phyloP scores from a whole-genome alignment of 2,888 invertebrate genomes.

The Halictus quadricinctus region DNA sequence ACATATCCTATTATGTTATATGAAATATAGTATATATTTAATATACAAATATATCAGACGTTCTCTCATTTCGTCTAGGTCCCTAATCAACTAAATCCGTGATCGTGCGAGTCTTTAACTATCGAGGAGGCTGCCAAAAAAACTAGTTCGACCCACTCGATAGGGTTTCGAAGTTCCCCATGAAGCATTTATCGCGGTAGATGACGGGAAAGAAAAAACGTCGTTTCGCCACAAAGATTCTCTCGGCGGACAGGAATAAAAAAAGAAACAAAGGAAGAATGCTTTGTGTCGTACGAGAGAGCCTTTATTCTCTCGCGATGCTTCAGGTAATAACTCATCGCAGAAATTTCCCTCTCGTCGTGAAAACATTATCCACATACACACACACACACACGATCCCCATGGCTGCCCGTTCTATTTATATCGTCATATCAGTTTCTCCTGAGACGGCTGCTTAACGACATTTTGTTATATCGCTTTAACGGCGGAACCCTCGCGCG shows the following conservation, averaged over 20 bases:
- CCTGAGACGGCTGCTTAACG: constrained; percentile 19
- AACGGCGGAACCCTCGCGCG: constrained; percentile 17
- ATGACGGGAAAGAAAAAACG: constrained; percentile 45
- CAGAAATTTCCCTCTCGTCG: constrained; percentile 65
- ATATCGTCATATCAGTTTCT: constrained; percentile 53
- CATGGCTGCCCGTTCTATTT: constrained; percentile 50
- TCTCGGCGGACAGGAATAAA: constrained; percentile 43
- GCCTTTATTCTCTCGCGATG: constrained; percentile 55
- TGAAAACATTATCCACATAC: constrained; percentile 53
- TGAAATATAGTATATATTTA: too few relatives aligned
- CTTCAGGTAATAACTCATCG: constrained; percentile 65
- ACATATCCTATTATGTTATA: too few relatives aligned
- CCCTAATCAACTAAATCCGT: not conserved
- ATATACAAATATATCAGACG: too few relatives aligned
- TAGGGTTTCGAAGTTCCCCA: constrained; percentile 16
- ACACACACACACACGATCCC: constrained; percentile 24
- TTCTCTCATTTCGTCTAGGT: too few relatives aligned
- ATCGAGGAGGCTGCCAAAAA: not conserved
- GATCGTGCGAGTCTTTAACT: not conserved
- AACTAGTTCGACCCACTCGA: not conserved
- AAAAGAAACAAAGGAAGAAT: constrained; percentile 45
- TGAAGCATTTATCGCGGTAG: constrained; percentile 37
- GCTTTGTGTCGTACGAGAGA: constrained; percentile 48
- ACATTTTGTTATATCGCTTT: constrained; percentile 36
- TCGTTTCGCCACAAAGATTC: constrained; percentile 54